Conservation (phyloP, 1,140 invertebrate species). For the Acromyrmex heyeri region DNA sequence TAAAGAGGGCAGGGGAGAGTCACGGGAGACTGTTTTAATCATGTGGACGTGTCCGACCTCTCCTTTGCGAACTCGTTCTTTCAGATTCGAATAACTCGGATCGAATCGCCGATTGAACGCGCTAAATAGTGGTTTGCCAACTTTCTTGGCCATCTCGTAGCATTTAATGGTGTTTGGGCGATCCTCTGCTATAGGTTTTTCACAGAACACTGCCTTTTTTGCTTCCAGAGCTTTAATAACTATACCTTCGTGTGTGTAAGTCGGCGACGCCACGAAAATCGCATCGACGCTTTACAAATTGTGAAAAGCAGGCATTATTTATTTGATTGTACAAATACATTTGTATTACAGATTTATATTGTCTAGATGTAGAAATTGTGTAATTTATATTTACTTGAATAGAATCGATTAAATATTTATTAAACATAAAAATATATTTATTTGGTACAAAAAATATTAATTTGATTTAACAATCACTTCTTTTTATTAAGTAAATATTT, state of each 20-base stretch:
- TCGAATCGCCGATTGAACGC: constrained; percentile 92
- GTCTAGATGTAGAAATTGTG: no score
- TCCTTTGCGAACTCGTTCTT: constrained; percentile 86
- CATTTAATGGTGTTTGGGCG: constrained; percentile 87
- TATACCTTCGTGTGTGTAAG: constrained; percentile 88
- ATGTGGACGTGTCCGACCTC: constrained; percentile 89
- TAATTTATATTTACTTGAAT: no score
- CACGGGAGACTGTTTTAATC: constrained; percentile 89
- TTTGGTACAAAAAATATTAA: no score
- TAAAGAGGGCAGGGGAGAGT: constrained; percentile 88
- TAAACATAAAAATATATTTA: no score
- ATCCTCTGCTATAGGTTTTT: constrained; percentile 90
- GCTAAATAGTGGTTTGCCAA: constrained; percentile 88
- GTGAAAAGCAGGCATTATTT: constrained; percentile 52
- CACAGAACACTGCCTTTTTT: constrained; percentile 90
- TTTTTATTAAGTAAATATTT: no score
- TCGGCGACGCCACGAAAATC: constrained; percentile 88
- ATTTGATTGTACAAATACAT: neutral
- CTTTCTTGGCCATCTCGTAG: constrained; percentile 88
- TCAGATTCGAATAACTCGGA: constrained; percentile 88
- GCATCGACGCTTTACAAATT: constrained; percentile 86
- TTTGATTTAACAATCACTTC: no score
- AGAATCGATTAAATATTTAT: no score
- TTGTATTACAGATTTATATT: neutral
- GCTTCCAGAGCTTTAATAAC: constrained; percentile 88